These are phyloP conservation scores for Drosophila aldrichi DNA, from an alignment of 2,888 invertebrate species.

Conservation along the genomic window DNA sequence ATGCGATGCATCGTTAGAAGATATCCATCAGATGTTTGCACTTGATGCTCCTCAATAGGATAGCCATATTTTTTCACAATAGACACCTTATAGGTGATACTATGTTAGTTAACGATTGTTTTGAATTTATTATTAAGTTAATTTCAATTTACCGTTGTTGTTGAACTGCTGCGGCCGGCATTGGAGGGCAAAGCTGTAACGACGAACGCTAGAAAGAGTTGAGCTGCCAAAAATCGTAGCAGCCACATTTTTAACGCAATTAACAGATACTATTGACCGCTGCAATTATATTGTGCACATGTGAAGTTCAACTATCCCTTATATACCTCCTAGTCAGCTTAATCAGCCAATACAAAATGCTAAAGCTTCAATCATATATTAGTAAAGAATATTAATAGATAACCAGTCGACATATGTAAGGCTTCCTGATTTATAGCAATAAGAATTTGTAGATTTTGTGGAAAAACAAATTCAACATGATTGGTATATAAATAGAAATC, in stretches of 20 bases:
- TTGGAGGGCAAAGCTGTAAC: conserved; percentile 51
- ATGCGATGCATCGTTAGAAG: conserved; percentile 80
- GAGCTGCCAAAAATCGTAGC: conserved; percentile 30
- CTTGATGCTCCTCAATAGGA: conserved; percentile 86
- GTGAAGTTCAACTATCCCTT: conserved; percentile 10
- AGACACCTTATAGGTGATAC: conserved; percentile 27
- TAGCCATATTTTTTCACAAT: conserved; percentile 66
- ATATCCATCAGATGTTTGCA: conserved; percentile 85
- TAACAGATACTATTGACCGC: conserved; percentile 12
- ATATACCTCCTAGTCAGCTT: conserved; percentile 43
- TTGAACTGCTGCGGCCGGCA: conserved; percentile 52
- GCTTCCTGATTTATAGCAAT: conserved; percentile 27
- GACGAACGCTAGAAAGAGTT: conserved; percentile 37
- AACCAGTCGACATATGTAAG: conserved; percentile 15
- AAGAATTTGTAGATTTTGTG: conserved; percentile 20
- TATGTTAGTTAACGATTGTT: not conserved
- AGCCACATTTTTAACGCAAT: conserved; percentile 48
- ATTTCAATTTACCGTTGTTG: conserved; percentile 68
- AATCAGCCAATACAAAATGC: conserved; percentile 25
- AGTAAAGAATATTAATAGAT: conserved; percentile 16
- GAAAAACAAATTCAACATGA: conserved; percentile 15
- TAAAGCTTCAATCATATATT: conserved; percentile 29
- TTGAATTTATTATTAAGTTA: not conserved
- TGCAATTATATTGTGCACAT: conserved; percentile 8
- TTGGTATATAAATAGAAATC: conserved; percentile 3